Base-by-base conservation (phyloP, 2,797 vertebrate genomes). In the Pseudochirops cupreus region DNA sequence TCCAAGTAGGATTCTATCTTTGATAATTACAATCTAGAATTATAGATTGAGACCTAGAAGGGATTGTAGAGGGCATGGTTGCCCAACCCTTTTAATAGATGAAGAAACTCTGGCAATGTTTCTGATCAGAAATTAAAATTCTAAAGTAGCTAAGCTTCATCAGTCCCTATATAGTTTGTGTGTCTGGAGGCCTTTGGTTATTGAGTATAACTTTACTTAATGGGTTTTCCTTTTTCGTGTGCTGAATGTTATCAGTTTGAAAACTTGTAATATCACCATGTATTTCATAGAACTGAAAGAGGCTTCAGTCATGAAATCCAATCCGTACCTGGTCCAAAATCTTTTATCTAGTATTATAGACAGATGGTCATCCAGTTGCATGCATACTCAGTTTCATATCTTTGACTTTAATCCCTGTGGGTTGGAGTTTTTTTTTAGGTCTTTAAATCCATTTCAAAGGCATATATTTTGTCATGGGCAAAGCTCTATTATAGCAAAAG, bases 1-100 rank as follows among this genome's bases (percentile, higher is more conserved):
- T 62, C 0, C 92, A 98, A 97, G 90, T 97, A 96, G 56, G 10
- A 93, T 95, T 95, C 67, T 58, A 0, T 95, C 95, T 94, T 82
- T 93, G 93, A 24, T 94, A 90, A 59, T 29, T 92, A 74, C 94
- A 1, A 28, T 87, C 74, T 87, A 4, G 24, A 1, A 50, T 87
- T 33, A 46, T 46, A 87, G 39, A 50, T 50, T 26, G 74, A 87
- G 39, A 87, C 39, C 39, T 87, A 39, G 10, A 87, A 50, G 21
- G 74, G 9, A 82, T 50, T 46, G 7, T 87, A 50, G 67, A 82
- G 74, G 21, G 46, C 18, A 46, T 46, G 46, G n/a, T 39, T 9
- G 74, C 33, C 74, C 39, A 24, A 46, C 39, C 74, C n/a, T 74
- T 39, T 24, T 39, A 9, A 82, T 46, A 82, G 67, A 46, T 46